Evolutionary conservation across 2,797 vertebrate species (phyloP), one percentile per base, ranked within the genome.

Genomic region (Enteromius thamalakanensis): DNA sequence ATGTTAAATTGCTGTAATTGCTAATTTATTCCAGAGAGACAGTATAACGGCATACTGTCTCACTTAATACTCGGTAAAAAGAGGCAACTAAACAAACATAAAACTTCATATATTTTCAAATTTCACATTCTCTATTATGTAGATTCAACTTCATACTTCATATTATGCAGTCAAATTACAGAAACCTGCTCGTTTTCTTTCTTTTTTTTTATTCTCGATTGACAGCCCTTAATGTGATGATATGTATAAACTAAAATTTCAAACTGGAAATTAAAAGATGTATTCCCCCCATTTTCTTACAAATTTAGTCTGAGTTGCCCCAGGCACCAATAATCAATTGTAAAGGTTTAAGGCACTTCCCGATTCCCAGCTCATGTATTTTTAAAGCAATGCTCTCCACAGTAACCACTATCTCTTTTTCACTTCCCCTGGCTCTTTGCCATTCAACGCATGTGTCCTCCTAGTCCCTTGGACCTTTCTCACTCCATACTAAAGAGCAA

Each of bases 401-500:
- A 70, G 75, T 23, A 75, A 64, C 40, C 64, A 82, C 8, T 71
- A 42, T 55, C 17, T 9, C 51, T 34, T 84, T 80, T 64, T 26
- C 6, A 1, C 12, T 80, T 62, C 26, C 53, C 15, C 21, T 76
- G 40, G 17, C 65, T 32, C 19, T 82, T 82, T 72, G 53, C 58
- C 80, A 78, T 78, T 77, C 75, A 34, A 14, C 60, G 80, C 82
- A 85, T 81, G 74, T 81, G 71, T 79, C 70, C 62, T 62, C 68
- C 64, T 58, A 83, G 82, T 67, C 71, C 76, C 72, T 55, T 71
- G 81, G 79, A 58, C 58, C 55, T 40, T 81, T 83, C 80, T 87
- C 67, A 69, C 49, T 75, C 65, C 23, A 67, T 77, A 64, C 80
- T 80, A 80, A 80, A 84, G 77, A 87, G 65, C 76, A 83, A 87